Evolutionary conservation across 2,888 invertebrate genomes (phyloP).

Genomic region (Lysandra coridon): DNA sequence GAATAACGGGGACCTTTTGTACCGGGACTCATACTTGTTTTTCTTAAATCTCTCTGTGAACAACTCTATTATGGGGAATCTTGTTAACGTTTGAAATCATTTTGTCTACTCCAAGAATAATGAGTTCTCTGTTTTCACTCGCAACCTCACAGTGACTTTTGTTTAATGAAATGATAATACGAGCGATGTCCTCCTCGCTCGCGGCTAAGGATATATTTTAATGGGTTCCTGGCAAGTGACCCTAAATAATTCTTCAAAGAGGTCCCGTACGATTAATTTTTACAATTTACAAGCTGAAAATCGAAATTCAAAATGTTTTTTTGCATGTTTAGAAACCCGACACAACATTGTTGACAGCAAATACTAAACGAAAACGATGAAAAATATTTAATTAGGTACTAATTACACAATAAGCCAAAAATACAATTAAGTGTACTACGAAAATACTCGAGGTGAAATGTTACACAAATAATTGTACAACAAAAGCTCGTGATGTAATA

Average conservation of each 20-base stretch:
- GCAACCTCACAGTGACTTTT: constrained; percentile 77
- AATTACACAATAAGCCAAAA: not conserved
- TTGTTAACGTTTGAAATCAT: constrained; percentile 80
- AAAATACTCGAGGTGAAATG: constrained; percentile 3
- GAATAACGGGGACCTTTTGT: constrained; percentile 60
- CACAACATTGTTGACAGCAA: too few relatives aligned
- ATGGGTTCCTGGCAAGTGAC: not conserved
- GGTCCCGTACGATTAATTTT: not conserved
- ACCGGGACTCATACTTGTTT: constrained; percentile 66
- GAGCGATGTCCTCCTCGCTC: constrained; percentile 76
- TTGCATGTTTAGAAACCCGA: too few relatives aligned
- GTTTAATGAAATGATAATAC: constrained; percentile 81
- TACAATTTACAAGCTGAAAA: not conserved
- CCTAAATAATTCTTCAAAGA: constrained; percentile 5
- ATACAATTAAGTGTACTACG: not conserved
- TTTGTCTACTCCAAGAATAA: constrained; percentile 74
- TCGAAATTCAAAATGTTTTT: not conserved
- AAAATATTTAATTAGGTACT: too few relatives aligned
- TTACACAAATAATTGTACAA: constrained; percentile 15
- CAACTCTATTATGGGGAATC: constrained; percentile 77
- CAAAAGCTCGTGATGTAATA: constrained; percentile 11
- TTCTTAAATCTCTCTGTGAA: constrained; percentile 76
- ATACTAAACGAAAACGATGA: too few relatives aligned
- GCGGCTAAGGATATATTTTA: constrained; percentile 68
- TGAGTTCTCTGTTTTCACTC: constrained; percentile 79